Base-by-base conservation (phyloP, 2,797 vertebrate species). In the Smutsia temminckii region DNA sequence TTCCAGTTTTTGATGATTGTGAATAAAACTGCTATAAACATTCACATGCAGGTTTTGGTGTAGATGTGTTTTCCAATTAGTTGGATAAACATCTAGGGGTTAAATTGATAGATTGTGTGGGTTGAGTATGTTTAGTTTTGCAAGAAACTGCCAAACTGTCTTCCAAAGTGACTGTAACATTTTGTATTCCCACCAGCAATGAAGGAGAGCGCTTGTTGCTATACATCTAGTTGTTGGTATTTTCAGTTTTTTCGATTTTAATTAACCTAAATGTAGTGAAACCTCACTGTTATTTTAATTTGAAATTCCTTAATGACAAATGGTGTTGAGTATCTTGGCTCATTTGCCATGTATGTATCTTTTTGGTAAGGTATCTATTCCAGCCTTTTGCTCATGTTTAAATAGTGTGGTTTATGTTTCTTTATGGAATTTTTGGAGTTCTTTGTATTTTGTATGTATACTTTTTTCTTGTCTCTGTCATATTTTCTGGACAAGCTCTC, bases 261-360 rank as follows among this genome's bases (percentile, higher is more conserved):
- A n/a, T 75, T 18, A 8, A 53, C 75, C 72, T n/a, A 18, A 51
- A 32, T 18, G 4, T 53, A 8, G 3, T 29, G 49, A 37, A 16
- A 9, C 42, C 86, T 85, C 77, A 2, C 57, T 18, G 7, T 46
- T 77, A 37, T 64, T 84, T 92, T 53, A 37, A 75, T 42, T 34
- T 88, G 63, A 8, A 68, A 20, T 34, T 74, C 23, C 64, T 71
- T 93, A 7, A 9, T 49, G n/a, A 46, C 42, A 46, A 27, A 40
- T 46, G n/a, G 74, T 8, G 8, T 10, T 18, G 20, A 49, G 25
- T 32, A 20, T 49, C 59, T 71, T 63, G 1, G 27, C 25, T 40
- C 20, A 2, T 25, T 57, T 71, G 16, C 4, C 42, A 29, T 34
- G 3, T 46, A 4, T 0, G 0, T 14, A n/a, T 32, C 3, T 83